A percentile compares a stretch with the other conserved stretches of the same genome.
Evolutionary conservation across 2,797 vertebrate genomes (phyloP).

Genomic region (Cheirogaleus major): DNA sequence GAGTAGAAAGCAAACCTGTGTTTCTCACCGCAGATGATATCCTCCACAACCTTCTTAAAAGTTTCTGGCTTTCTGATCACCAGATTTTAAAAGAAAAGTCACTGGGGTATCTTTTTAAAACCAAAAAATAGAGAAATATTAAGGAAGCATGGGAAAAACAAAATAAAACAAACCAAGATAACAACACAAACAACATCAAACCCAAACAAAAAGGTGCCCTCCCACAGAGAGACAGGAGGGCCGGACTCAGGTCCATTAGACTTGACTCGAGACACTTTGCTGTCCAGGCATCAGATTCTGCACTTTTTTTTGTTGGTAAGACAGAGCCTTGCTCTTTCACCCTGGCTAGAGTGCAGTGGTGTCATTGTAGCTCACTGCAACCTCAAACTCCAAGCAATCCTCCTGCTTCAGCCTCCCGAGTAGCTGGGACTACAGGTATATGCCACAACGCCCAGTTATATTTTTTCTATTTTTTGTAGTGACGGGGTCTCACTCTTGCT

Average conservation of each 20-base stretch:
- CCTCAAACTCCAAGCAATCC: background rate
- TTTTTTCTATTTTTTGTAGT: background rate
- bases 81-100: background rate
- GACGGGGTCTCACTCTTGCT: background rate
- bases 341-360: background rate
- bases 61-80: background rate
- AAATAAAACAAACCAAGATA: background rate
- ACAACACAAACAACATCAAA: too few species aligned
- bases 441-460: rapidly evolving
- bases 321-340: background rate
- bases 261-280: background rate
- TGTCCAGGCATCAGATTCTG: background rate
- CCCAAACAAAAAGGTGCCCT: background rate
- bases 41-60: background rate
- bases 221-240: background rate
- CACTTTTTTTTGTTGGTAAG: background rate
- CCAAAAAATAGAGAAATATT: background rate
- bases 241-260: too few species aligned
- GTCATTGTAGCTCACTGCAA: background rate
- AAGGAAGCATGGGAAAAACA: background rate
- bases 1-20: too few species aligned
- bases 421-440: background rate
- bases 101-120: background rate
- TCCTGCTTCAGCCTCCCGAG: background rate
- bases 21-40: background rate